Evolutionary conservation across 2,113 vertebrate genomes (phyloP).

Genomic region (Pao palembangensis): DNA sequence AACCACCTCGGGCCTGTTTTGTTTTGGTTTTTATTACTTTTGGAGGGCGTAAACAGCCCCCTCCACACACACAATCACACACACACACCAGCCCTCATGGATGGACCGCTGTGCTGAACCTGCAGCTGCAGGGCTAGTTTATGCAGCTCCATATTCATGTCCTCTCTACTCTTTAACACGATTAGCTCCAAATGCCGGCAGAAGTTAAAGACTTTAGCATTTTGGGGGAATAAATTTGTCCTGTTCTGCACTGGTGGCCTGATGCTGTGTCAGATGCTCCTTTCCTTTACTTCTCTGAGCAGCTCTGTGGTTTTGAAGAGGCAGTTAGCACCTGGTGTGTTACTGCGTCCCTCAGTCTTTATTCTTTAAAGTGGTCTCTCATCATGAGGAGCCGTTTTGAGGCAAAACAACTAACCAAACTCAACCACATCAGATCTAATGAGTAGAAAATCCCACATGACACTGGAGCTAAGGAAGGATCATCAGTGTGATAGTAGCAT

Average conservation of each 20-base stretch:
- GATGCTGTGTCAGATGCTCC: background rate
- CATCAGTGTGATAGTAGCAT: too few relatives aligned
- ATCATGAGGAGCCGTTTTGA: too few relatives aligned
- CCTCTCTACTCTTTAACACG: conserved; percentile 48
- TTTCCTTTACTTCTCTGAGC: too few relatives aligned
- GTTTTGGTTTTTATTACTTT: conserved; percentile 23
- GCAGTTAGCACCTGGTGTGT: too few relatives aligned
- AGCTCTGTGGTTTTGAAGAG: conserved; percentile 14
- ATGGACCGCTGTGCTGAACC: conserved; percentile 47
- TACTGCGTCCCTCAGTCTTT: too few relatives aligned
- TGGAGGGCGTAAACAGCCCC: conserved; percentile 1
- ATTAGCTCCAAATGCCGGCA: conserved; percentile 48
- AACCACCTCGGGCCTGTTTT: conserved; percentile 8
- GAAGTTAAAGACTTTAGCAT: conserved; percentile 28
- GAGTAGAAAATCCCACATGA: too few relatives aligned
- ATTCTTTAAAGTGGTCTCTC: too few relatives aligned
- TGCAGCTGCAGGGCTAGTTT: conserved; percentile 44
- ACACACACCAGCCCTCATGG: conserved; percentile 12
- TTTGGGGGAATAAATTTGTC: conserved; percentile 39
- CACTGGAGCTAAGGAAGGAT: too few relatives aligned
- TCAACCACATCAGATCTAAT: too few relatives aligned
- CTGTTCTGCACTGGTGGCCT: background rate
- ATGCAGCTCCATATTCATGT: conserved; percentile 42
- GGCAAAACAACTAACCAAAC: too few relatives aligned
- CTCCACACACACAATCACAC: conserved; percentile 7